Evolutionary conservation across 2,797 vertebrate species (phyloP).

Genomic region (Tragopan temminckii): DNA sequence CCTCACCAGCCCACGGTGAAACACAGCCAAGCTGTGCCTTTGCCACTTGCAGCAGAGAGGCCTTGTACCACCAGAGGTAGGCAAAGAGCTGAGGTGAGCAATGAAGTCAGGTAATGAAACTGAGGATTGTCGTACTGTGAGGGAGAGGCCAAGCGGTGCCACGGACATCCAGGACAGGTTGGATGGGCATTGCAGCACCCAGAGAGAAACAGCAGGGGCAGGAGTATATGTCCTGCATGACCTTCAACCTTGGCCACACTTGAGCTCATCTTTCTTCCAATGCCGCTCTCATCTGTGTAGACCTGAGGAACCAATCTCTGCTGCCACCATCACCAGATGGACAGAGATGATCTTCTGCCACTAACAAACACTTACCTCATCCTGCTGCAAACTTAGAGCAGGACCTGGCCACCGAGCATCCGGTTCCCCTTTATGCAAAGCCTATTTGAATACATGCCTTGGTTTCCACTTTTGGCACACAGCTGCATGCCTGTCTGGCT

Average conservation of each 20-base stretch:
- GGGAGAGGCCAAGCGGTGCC: background rate
- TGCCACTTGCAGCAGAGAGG: accelerated
- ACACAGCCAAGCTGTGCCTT: background rate
- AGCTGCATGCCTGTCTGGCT: background rate
- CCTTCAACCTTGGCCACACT: background rate
- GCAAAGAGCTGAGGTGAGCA: background rate
- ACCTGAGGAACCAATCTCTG: background rate
- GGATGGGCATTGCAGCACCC: background rate
- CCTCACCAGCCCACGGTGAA: background rate
- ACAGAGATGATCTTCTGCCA: background rate
- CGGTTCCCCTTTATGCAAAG: background rate
- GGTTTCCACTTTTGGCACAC: background rate
- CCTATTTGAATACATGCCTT: background rate
- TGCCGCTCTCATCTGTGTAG: background rate
- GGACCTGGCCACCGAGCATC: background rate
- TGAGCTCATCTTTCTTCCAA: background rate
- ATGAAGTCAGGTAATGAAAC: background rate
- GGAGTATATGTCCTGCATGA: background rate
- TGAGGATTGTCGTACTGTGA: background rate
- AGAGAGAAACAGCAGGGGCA: background rate
- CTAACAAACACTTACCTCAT: background rate
- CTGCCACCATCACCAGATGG: background rate
- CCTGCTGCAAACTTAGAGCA: background rate
- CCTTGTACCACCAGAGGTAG: background rate
- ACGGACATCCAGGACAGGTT: background rate